These are phyloP conservation scores for Polypedilum pembai DNA, from an alignment of 1,140 invertebrate species.

Conservation along the genomic window DNA sequence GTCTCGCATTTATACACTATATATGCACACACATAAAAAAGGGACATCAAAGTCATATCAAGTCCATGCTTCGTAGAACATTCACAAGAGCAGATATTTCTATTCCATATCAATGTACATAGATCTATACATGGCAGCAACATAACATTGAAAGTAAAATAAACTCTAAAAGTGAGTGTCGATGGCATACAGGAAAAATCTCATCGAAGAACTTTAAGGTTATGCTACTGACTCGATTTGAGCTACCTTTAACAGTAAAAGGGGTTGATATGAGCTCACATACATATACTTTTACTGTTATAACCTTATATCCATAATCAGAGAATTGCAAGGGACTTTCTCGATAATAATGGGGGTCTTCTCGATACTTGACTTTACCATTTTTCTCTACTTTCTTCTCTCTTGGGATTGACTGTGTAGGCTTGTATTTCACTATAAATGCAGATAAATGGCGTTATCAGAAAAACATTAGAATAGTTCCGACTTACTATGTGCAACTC, in stretches of 20 bases:
- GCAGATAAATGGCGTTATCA: constrained; percentile 7
- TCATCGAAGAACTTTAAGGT: constrained; percentile 5
- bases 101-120: neutral
- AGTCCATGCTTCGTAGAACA: constrained; percentile 22
- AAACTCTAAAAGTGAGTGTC: neutral
- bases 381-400: no score
- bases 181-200: constrained; percentile 5
- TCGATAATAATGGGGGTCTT: neutral
- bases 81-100: neutral
- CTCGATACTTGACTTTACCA: no score
- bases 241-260: neutral
- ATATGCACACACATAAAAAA: constrained; percentile 26
- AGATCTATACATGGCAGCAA: neutral
- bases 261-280: neutral
- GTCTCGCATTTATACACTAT: constrained; percentile 11
- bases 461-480: neutral
- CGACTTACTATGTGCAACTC: constrained; percentile 5
- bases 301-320: neutral
- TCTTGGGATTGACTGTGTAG: no score
- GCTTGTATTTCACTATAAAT: no score
- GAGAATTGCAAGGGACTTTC: constrained; percentile 7
- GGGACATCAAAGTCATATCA: constrained; percentile 26
- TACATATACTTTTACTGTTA: constrained; percentile 25
- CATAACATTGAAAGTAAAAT: constrained; percentile 13
- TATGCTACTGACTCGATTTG: neutral